phyloP scores from a whole-genome alignment of 2,113 vertebrate genomes.

The Nesogale talazaci region DNA sequence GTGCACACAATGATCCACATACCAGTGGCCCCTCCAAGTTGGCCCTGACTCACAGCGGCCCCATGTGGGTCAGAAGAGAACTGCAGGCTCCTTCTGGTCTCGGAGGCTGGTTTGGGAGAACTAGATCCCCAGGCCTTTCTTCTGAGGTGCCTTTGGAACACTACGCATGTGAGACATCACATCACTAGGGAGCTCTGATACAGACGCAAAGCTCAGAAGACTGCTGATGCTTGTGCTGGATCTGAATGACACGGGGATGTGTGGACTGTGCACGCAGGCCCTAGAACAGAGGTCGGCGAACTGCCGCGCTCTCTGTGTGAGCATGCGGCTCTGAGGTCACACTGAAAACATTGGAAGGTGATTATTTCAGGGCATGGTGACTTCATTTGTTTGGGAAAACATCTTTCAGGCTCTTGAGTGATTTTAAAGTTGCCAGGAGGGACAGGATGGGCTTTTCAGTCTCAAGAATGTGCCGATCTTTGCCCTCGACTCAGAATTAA shows the following conservation, averaged over 20 bases:
- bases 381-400: too few relatives aligned
- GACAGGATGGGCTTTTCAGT: too few relatives aligned
- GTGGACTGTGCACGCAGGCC: too few relatives aligned
- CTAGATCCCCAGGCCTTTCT: not conserved
- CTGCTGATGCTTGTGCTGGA: not conserved
- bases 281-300: too few relatives aligned
- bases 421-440: too few relatives aligned
- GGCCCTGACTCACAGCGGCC: not conserved
- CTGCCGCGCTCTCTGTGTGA: too few relatives aligned
- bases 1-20: not conserved
- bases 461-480: too few relatives aligned
- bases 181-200: not conserved
- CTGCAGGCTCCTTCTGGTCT: not conserved
- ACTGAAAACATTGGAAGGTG: too few relatives aligned
- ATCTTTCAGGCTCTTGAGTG: too few relatives aligned
- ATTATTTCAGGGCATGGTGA: too few relatives aligned
- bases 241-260: not conserved
- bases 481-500: rapidly evolving
- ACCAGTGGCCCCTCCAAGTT: not conserved
- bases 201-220: not conserved
- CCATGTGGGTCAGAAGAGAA: not conserved
- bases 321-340: too few relatives aligned
- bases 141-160: not conserved
- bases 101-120: not conserved
- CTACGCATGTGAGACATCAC: not conserved